These are phyloP conservation scores for Muntiacus muntjak DNA, from an alignment of 2,113 vertebrate species.

Conservation along the genomic window DNA sequence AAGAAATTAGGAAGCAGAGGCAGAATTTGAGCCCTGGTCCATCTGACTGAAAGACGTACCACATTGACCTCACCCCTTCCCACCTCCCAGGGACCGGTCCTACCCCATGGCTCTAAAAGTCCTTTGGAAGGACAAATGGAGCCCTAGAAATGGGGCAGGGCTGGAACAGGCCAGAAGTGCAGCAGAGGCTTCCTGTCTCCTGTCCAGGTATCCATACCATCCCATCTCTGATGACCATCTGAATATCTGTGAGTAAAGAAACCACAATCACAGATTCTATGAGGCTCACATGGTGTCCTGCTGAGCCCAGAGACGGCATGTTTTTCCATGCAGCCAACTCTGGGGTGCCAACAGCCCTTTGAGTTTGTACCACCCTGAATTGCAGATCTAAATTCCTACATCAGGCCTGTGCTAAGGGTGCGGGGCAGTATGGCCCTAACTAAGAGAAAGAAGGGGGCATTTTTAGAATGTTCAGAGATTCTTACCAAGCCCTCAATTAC, in stretches of 20 bases:
- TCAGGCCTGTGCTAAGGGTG: background rate
- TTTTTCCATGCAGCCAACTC: background rate
- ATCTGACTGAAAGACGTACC: background rate
- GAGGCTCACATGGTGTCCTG: background rate
- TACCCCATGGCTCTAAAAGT: background rate
- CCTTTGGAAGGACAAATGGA: background rate
- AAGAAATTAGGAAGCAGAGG: background rate
- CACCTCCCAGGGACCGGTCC: background rate
- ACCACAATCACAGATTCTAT: background rate
- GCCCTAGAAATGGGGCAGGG: background rate
- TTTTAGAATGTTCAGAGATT: background rate
- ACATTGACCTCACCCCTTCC: background rate
- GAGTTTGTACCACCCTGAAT: background rate
- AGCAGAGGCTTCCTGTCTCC: background rate
- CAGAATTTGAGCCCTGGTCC: background rate
- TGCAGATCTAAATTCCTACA: background rate
- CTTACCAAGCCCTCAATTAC: background rate
- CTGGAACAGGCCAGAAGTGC: background rate
- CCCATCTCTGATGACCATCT: background rate
- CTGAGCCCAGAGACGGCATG: background rate
- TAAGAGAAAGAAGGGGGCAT: background rate
- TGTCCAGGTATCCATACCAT: background rate
- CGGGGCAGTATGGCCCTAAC: background rate
- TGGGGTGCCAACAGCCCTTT: background rate
- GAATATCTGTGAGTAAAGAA: background rate